phyloP scores from a whole-genome alignment of 1,140 invertebrate genomes.

The Nasonia longicornis region DNA sequence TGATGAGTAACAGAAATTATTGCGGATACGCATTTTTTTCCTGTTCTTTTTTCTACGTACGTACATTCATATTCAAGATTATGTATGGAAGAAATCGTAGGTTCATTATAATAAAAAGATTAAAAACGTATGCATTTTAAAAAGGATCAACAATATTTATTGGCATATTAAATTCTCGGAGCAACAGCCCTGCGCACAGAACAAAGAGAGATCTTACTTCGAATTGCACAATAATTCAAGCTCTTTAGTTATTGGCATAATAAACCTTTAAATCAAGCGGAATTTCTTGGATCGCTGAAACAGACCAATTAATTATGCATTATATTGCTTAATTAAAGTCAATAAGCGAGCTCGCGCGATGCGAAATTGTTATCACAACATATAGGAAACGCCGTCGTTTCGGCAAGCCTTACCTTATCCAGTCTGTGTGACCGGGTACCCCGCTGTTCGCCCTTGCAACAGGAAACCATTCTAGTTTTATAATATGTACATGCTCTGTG shows the following conservation, averaged over 20 bases:
- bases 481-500: neutral
- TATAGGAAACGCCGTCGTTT: constrained; percentile 8
- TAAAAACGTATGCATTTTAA: neutral
- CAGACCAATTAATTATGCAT: neutral
- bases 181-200: neutral
- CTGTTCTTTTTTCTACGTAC: neutral
- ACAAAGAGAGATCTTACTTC: too few relatives aligned
- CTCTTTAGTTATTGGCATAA: neutral
- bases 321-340: neutral
- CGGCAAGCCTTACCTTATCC: constrained; percentile 11
- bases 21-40: neutral
- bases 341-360: neutral
- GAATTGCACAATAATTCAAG: neutral
- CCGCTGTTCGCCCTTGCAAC: constrained; percentile 1
- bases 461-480: constrained; percentile 39
- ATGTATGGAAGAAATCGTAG: neutral
- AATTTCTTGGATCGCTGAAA: neutral
- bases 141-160: too few relatives aligned
- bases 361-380: neutral
- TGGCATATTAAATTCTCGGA: neutral
- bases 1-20: neutral
- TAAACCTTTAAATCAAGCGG: neutral
- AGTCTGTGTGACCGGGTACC: neutral
- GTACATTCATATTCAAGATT: too few relatives aligned
- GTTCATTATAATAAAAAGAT: neutral